phyloP scores from a whole-genome alignment of 2,888 invertebrate genomes.

The Heliconius hortense region DNA sequence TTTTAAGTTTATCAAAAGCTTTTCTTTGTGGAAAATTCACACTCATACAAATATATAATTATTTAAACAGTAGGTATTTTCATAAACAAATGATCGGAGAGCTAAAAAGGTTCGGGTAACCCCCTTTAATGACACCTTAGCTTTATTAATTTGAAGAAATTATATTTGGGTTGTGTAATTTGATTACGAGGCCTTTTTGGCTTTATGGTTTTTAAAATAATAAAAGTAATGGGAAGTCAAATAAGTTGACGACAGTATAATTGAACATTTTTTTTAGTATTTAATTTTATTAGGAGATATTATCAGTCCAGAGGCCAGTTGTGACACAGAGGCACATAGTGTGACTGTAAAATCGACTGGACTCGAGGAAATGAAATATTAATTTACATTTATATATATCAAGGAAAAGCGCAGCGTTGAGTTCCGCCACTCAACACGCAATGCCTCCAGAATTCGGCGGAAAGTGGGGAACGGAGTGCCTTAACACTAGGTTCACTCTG shows the following conservation, averaged over 20 bases:
- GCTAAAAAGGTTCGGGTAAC: conserved; percentile 61
- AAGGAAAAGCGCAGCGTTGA: too few species aligned
- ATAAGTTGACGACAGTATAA: not conserved
- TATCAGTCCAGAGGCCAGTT: too few species aligned
- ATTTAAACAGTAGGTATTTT: conserved; percentile 19
- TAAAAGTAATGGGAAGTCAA: conserved; percentile 7
- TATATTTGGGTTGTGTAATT: conserved; percentile 46
- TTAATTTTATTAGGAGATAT: too few species aligned
- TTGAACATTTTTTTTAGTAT: too few species aligned
- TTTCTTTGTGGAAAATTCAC: not conserved
- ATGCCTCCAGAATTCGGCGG: too few species aligned
- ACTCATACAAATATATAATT: not conserved
- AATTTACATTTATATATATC: too few species aligned
- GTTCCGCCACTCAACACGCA: too few species aligned
- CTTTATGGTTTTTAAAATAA: conserved; percentile 15
- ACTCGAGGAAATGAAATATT: too few species aligned
- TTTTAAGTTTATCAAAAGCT: not conserved
- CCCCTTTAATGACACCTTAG: conserved; percentile 47
- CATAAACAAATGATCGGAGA: conserved; percentile 52
- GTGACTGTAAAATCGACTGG: too few species aligned
- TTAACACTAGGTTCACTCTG: too few species aligned
- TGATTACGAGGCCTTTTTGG: conserved; percentile 43
- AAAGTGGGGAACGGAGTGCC: too few species aligned
- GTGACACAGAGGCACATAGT: too few species aligned
- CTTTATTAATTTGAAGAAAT: conserved; percentile 50